Percentiles rank a stretch among this genome's conserved stretches.
Conservation (phyloP, 2,888 invertebrate genomes). For the Cenopis cana region DNA sequence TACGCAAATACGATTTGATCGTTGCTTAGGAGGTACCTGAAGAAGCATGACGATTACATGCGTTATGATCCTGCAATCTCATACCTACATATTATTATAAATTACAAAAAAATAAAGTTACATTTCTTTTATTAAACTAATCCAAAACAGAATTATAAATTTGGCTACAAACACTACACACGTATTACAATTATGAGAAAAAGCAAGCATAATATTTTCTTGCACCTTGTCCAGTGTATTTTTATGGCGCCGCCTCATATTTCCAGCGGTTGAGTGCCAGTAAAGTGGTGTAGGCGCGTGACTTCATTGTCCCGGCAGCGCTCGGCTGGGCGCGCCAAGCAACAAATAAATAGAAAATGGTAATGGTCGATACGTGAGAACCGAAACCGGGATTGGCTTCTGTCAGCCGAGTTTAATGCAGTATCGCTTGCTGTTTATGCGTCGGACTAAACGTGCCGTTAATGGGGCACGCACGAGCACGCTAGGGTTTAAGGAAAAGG, state of each 20-base stretch:
- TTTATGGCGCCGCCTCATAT: constrained; percentile 38
- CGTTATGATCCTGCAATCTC: no score
- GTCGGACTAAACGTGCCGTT: constrained; percentile 30
- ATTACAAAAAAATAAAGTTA: no score
- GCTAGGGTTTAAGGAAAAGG: constrained; percentile 12
- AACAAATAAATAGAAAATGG: constrained; percentile 63
- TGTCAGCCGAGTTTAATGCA: constrained; percentile 52
- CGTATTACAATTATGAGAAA: no score
- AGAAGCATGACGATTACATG: no score
- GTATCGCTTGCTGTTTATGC: constrained; percentile 45
- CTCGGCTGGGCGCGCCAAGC: constrained; percentile 55
- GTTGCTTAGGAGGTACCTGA: no score
- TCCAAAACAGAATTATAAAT: no score
- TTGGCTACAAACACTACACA: no score
- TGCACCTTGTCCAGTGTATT: constrained; percentile 37
- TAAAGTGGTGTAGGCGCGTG: constrained; percentile 63
- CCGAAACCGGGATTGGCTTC: constrained; percentile 46
- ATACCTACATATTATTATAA: no score
- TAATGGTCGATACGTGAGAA: constrained; percentile 62
- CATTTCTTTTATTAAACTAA: no score
- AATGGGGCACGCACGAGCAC: constrained; percentile 34
- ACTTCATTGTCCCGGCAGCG: constrained; percentile 61
- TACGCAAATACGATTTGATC: no score
- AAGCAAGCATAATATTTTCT: constrained; percentile 4
- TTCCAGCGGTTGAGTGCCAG: constrained; percentile 49